Evolutionary conservation across 2,888 invertebrate species (phyloP), one percentile per base, ranked within the genome.

Genomic region (Globia sparganii): DNA sequence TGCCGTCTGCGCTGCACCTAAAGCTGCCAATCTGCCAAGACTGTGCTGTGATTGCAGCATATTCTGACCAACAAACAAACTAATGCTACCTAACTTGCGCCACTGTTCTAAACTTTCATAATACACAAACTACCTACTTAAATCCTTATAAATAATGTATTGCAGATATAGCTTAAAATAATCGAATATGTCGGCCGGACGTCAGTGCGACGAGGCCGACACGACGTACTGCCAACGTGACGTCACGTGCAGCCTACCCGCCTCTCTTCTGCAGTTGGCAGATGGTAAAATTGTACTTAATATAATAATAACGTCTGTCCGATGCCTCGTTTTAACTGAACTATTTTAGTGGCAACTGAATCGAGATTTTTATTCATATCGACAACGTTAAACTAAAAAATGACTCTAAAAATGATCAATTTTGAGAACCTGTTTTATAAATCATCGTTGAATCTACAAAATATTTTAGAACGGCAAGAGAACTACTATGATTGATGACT

Each of bases 251-350:
- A 88, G 80, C 76, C 78, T 78, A 80, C 81, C 85, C 82, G 71
- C 72, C 77, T 65, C 78, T 83, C 78, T 75, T 81, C 83, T 88
- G 86, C 84, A 87, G 79, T 85, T 90, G 88, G 81, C 88, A 90
- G 90, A 86, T 80, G 83, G 83, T 82, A 85, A 87, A 84, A 86
- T 87, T 85, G 88, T 89, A 86, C 86, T 75, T 84, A 89, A 87
- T 87, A 83, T 81, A 81, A 88, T 87, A 86, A 88, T 85, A 81
- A 59, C 43, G 73, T 83, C 80, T 80, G 75, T 80, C 77, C 80
- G 69, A 76, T 77, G 77, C 61, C 78, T 71, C 64, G 76, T 85
- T 83, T 77, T 49, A 70, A 78, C 72, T 59, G 58, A 43, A 46
- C 68, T 78, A 84, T 77, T 77, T 78, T 37, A 80, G 66, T 74